A percentile compares a stretch with the other conserved stretches of the same genome.
Evolutionary conservation across 1,140 invertebrate genomes (phyloP).

Genomic region (Drosophila asahinai): DNA sequence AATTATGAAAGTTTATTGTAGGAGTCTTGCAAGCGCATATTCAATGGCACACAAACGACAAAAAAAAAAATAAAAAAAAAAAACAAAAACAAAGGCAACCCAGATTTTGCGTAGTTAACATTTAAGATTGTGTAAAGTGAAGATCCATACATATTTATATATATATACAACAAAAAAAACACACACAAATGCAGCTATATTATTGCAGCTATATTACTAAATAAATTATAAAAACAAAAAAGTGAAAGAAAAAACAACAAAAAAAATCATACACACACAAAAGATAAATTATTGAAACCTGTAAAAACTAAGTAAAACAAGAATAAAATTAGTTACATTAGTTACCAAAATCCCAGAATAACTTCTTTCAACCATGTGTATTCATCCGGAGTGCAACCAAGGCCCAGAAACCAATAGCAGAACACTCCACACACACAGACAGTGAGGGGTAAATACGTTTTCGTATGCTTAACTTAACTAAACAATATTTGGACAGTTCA

Average conservation of each 20-base stretch:
- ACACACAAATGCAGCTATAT: conserved; percentile 57
- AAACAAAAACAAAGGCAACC: conserved; percentile 28
- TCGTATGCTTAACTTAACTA: conserved; percentile 27
- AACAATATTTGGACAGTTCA: conserved; percentile 12
- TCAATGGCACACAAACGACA: conserved; percentile 56
- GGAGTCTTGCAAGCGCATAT: conserved; percentile 76
- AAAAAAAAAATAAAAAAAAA: conserved; percentile 14
- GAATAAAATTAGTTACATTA: conserved; percentile 83
- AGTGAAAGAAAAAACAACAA: conserved; percentile 38
- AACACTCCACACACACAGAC: not conserved
- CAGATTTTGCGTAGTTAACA: conserved; percentile 70
- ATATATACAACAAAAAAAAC: conserved; percentile 58
- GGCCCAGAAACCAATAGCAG: conserved; percentile 1
- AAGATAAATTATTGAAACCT: conserved; percentile 78
- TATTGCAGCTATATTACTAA: conserved; percentile 73
- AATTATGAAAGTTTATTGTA: conserved; percentile 69
- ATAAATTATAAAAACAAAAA: conserved; percentile 59
- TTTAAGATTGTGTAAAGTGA: conserved; percentile 79
- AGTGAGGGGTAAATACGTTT: not conserved
- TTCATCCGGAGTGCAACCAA: not conserved
- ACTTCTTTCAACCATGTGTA: conserved; percentile 47
- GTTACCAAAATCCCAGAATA: conserved; percentile 68
- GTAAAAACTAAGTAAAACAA: conserved; percentile 82
- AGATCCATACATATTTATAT: conserved; percentile 78
- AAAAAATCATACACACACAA: conserved; percentile 62